Evolutionary conservation across 2,797 vertebrate species (phyloP), one percentile per base, ranked within the genome.

Genomic region (Ptychadena robeensis): DNA sequence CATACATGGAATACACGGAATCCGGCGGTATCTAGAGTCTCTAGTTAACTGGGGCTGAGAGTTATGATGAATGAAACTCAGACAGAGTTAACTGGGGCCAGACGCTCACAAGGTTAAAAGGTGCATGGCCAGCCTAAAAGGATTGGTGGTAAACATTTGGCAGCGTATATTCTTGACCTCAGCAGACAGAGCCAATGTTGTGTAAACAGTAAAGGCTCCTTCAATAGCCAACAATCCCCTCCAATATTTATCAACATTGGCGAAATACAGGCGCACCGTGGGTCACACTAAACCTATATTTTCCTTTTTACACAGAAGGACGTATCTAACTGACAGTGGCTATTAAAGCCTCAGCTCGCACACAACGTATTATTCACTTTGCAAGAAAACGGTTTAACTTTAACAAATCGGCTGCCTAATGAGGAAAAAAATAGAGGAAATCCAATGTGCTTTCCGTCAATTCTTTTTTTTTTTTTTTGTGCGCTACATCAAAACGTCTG

Each of bases 401-500:
- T 73, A 79, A 79, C 78, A 80, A 85, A 85, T 71, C 64, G 71
- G 30, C 64, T n/a, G 10, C 31, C 34, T 85, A 85, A 85, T 66
- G 83, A 76, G 73, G 34, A 64, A 75, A 85, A 35, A 80, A 84
- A 74, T 48, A 85, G 37, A 70, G 72, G 38, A 80, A 81, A 80
- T 68, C 66, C 78, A 76, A 81, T 85, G 83, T 81, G 89, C 89
- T 82, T 87, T 90, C 85, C 88, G 88, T 91, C 91, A 89, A 87
- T 94, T 61, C 93, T 93, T 93, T 40, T 40, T 94, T 94, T 93
- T 93, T 40, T 40, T 94, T 93, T 93, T 92, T 91, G 88, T 92
- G 94, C 94, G 94, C 94, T 93, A 90, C 93, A 95, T 95, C 94
- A 93, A 93, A 85, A 94, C 92, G 94, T 95, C 95, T 94, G 91